Evolutionary conservation across 2,888 invertebrate genomes (phyloP).

Genomic region (Acanthosepion esculentum): DNA sequence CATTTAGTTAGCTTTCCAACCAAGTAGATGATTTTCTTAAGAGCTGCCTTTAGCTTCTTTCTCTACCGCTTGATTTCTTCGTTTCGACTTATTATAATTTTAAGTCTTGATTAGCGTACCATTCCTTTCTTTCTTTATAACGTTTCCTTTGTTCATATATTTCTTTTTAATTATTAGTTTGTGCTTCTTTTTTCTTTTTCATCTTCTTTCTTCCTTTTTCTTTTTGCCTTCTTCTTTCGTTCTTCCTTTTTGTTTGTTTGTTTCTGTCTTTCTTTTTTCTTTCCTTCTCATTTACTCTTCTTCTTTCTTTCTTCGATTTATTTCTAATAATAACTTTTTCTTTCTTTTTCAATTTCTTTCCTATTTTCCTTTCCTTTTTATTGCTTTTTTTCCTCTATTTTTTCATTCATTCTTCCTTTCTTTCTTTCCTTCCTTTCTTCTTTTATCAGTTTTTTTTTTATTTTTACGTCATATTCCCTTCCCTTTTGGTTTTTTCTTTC

Average conservation of each 20-base stretch:
- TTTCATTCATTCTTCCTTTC: not conserved
- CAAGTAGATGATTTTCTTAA: not conserved
- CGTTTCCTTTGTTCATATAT: too few relatives aligned
- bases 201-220: not conserved
- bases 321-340: not conserved
- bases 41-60: not conserved
- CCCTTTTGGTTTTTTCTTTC: not conserved
- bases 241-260: not conserved
- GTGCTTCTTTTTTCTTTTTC: not conserved
- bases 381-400: not conserved
- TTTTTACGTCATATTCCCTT: not conserved
- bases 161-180: not conserved
- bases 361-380: not conserved
- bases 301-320: not conserved
- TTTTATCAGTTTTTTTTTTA: too few relatives aligned
- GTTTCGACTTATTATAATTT: too few relatives aligned
- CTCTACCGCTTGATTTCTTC: too few relatives aligned
- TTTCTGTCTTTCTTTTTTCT: not conserved
- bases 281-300: not conserved
- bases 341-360: not conserved
- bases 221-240: not conserved
- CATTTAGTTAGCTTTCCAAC: constrained; percentile 18
- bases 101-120: too few relatives aligned
- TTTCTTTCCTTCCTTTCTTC: too few relatives aligned
- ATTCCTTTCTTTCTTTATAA: too few relatives aligned